Evolutionary conservation across 2,888 invertebrate species (phyloP).

Genomic region (Dilophus febrilis): DNA sequence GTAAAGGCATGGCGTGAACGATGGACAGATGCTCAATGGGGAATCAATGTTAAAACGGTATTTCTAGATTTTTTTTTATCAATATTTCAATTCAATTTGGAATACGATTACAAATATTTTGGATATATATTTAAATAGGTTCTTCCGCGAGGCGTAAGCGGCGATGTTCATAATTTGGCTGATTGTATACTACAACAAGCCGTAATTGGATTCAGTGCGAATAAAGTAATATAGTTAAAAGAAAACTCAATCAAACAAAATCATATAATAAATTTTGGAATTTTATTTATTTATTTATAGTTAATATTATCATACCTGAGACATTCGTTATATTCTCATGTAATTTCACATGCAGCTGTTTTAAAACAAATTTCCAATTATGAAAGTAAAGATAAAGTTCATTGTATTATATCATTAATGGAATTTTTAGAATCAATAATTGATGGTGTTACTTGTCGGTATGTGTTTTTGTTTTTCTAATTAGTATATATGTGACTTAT

Average conservation of each 20-base stretch:
- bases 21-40: constrained; percentile 93
- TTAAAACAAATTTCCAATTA: constrained; percentile 76
- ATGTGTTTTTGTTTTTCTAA: constrained; percentile 7
- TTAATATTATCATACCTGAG: constrained; percentile 81
- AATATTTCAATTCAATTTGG: not conserved
- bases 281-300: too few relatives aligned
- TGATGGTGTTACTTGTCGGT: constrained; percentile 36
- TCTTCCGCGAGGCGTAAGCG: constrained; percentile 73
- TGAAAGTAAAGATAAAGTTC: constrained; percentile 70
- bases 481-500: constrained; percentile 31
- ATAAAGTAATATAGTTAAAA: constrained; percentile 34
- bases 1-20: constrained; percentile 77
- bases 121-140: too few relatives aligned
- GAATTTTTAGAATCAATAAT: constrained; percentile 64
- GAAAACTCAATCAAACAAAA: not conserved
- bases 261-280: too few relatives aligned
- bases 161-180: constrained; percentile 83
- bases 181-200: constrained; percentile 90
- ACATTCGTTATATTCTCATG: constrained; percentile 77
- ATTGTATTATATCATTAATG: constrained; percentile 71
- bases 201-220: constrained; percentile 82
- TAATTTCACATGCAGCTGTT: constrained; percentile 83
- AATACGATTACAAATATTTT: constrained; percentile 11
- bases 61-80: not conserved
- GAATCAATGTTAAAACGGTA: constrained; percentile 86